Base-by-base conservation (phyloP, 2,797 vertebrate species). In the Chromobotia macracanthus region DNA sequence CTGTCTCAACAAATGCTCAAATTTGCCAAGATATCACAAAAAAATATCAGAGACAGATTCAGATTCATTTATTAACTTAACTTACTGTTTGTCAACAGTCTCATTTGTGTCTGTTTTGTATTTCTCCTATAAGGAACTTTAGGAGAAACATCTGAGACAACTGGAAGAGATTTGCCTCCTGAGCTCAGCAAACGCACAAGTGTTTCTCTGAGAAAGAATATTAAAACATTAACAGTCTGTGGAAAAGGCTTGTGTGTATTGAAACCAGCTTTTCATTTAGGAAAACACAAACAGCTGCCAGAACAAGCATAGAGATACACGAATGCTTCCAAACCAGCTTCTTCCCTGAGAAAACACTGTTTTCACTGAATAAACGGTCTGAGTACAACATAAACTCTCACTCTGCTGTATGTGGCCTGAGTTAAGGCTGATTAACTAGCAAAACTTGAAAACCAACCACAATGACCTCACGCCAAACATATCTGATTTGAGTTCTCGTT, bases 271-370 rank as follows among this genome's bases (percentile, higher is more conserved):
- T 80, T 79, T 74, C 80, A 83, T 77, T 82, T 28, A 65, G 85
- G 85, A 90, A 88, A 81, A 77, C 82, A 88, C 80, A 85, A 72
- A 91, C 90, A 93, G 92, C 90, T 91, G 90, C 88, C 88, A 90
- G 84, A 91, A 86, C 86, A 87, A 84, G 86, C 88, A 85, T 90
- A 83, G 83, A 87, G 86, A 75, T 71, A 69, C 75, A 84, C 65
- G 80, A 84, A 89, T 88, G 91, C 90, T 88, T 90, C 87, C 77
- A 84, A 91, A 89, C 91, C 91, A 92, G 91, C 89, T 92, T 89
- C 88, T 85, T 81, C 78, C 81, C 84, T 87, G 74, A 82, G 64
- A 80, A 0, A 87, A 85, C 88, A 83, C 82, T 82, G 77, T 86
- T 84, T 88, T 84, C 77, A 56, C 66, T 68, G 60, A 60, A 21